Evolutionary conservation across 2,797 vertebrate genomes (phyloP), one percentile per base, ranked within the genome.

Genomic region (Fringilla coelebs): DNA sequence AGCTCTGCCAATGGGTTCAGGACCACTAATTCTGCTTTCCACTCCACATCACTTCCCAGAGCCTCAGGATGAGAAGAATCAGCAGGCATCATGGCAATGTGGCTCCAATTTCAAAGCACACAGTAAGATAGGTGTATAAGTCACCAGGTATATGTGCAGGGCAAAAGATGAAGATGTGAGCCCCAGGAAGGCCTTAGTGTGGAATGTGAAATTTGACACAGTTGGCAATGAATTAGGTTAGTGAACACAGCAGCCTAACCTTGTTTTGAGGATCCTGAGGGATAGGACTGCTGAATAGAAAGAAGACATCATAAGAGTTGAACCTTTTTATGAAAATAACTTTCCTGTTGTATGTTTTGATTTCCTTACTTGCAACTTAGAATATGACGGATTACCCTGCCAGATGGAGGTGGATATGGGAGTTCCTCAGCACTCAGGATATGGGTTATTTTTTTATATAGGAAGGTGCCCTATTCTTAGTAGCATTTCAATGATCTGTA

Each of bases 21-120:
- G 75, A 85, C 52, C 36, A 55, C 80, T 88, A 74, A 90, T 57
- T 91, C 38, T 54, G 20, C 51, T 91, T 92, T 94, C 79, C 51
- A 82, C 80, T 95, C 79, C 76, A 76, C 36, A 68, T 82, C 61
- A 4, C 81, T 95, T 95, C 55, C 71, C 36, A 61, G 65, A 95
- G 81, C 81, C 83, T 93, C 38, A 67, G 66, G 71, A 85, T 79
- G 85, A 79, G 45, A 49, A 29, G 32, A 81, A 65, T 87, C 88
- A 86, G 77, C 95, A 85, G 93, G 89, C 74, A 71, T 73, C 67
- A 21, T 8, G n/a, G 34, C 62, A 88, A 32, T 11, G 38, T 22
- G 49, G 62, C 80, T 81, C 67, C 67, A 84, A 6, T 93, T 94
- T 86, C 67, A 48, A 68, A 92, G 75, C 54, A 63, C 26, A 13